A percentile compares a stretch with the other conserved stretches of the same genome.
Evolutionary conservation across 2,797 vertebrate genomes (phyloP).

Genomic region (Adrianichthys oophorus): DNA sequence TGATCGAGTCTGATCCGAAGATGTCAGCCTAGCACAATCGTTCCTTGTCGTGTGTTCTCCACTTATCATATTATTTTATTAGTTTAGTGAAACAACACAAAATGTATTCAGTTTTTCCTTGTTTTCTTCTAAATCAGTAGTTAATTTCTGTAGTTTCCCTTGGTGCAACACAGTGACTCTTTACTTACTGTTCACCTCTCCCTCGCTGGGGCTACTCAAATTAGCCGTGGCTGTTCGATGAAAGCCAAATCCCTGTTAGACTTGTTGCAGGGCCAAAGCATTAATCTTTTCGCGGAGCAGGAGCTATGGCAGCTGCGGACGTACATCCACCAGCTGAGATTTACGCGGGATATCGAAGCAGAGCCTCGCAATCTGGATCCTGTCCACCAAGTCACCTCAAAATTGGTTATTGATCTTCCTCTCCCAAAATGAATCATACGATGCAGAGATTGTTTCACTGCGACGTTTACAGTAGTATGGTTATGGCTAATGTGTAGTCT

Average conservation of each 20-base stretch:
- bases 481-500: conserved; percentile 43
- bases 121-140: conserved; percentile 29
- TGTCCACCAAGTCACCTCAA: conserved; percentile 70
- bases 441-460: conserved; percentile 63
- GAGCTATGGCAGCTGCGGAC: conserved; percentile 54
- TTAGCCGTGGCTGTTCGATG: conserved; percentile 51
- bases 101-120: background rate
- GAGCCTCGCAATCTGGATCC: conserved; percentile 58
- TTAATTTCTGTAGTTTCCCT: conserved; percentile 79
- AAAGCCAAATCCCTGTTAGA: conserved; percentile 42
- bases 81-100: background rate
- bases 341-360: conserved; percentile 62
- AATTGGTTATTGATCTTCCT: conserved; percentile 83
- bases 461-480: conserved; percentile 58
- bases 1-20: conserved; percentile 57
- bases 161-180: conserved; percentile 76
- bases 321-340: conserved; percentile 59
- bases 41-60: conserved; percentile 38
- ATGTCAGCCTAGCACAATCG: conserved; percentile 62
- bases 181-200: conserved; percentile 70
- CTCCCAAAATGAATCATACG: conserved; percentile 74
- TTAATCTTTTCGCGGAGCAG: conserved; percentile 67
- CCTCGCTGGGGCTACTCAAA: conserved; percentile 51
- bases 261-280: conserved; percentile 37
- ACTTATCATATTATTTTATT: conserved; percentile 11